These are phyloP conservation scores for Rapana venosa DNA, from an alignment of 2,888 invertebrate genomes.

Conservation along the genomic window DNA sequence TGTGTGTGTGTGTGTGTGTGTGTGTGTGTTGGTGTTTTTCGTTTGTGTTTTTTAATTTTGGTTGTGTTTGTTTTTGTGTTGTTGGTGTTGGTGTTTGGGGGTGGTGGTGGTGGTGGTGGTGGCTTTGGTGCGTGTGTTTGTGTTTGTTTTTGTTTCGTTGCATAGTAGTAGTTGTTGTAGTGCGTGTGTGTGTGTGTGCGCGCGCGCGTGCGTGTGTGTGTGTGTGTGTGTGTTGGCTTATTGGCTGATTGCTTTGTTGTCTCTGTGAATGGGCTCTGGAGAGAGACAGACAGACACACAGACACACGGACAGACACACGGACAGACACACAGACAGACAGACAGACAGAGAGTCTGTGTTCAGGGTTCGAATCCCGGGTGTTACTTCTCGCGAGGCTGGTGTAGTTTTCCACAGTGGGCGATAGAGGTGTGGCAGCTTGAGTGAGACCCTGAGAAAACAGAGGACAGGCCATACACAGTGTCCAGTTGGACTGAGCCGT, in stretches of 20 bases:
- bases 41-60: neutral
- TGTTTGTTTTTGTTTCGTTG: neutral
- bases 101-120: too few relatives aligned
- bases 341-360: neutral
- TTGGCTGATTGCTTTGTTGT: neutral
- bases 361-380: too few relatives aligned
- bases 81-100: too few relatives aligned
- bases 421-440: too few relatives aligned
- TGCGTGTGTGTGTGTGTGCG: neutral
- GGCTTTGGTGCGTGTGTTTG: too few relatives aligned
- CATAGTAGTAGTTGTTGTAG: too few relatives aligned
- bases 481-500: too few relatives aligned
- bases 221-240: neutral
- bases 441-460: too few relatives aligned
- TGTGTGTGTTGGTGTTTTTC: neutral
- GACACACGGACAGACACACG: neutral
- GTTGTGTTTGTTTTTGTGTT: neutral
- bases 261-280: neutral
- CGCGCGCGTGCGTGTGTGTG: neutral
- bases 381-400: too few relatives aligned
- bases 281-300: too few relatives aligned
- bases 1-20: neutral
- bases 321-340: neutral
- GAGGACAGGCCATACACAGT: too few relatives aligned
- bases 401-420: too few relatives aligned